A percentile compares a stretch with the other conserved stretches of the same genome.
phyloP scores from a whole-genome alignment of 2,113 vertebrate genomes.

The Syrrhaptes paradoxus region DNA sequence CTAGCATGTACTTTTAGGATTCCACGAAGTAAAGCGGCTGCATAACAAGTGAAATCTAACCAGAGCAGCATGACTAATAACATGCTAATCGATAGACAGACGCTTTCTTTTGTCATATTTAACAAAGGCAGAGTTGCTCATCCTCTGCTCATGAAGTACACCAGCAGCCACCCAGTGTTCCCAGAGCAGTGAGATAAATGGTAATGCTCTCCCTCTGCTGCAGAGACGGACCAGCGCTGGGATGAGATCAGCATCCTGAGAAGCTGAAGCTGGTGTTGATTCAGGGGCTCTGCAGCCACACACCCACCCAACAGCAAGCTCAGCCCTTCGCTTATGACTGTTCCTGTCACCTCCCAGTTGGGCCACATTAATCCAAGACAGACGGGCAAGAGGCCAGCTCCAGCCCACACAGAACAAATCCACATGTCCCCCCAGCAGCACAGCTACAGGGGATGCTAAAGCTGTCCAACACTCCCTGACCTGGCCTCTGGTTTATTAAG shows the following conservation, averaged over 20 bases:
- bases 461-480: neutral
- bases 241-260: neutral
- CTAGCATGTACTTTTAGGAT: neutral
- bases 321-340: neutral
- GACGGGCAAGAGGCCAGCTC: neutral
- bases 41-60: neutral
- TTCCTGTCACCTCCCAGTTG: neutral
- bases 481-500: neutral
- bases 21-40: neutral
- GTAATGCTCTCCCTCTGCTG: neutral
- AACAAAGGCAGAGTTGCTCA: neutral
- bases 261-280: neutral
- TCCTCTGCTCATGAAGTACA: neutral
- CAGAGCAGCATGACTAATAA: neutral
- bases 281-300: neutral
- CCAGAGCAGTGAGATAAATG: accelerated
- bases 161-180: neutral
- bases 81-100: neutral
- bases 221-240: neutral
- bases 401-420: neutral
- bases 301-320: neutral
- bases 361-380: neutral
- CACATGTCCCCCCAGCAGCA: neutral
- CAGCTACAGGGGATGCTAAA: neutral
- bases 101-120: neutral